These are phyloP conservation scores for Tanytarsus gracilentus DNA, from an alignment of 2,888 invertebrate genomes.

Conservation along the genomic window DNA sequence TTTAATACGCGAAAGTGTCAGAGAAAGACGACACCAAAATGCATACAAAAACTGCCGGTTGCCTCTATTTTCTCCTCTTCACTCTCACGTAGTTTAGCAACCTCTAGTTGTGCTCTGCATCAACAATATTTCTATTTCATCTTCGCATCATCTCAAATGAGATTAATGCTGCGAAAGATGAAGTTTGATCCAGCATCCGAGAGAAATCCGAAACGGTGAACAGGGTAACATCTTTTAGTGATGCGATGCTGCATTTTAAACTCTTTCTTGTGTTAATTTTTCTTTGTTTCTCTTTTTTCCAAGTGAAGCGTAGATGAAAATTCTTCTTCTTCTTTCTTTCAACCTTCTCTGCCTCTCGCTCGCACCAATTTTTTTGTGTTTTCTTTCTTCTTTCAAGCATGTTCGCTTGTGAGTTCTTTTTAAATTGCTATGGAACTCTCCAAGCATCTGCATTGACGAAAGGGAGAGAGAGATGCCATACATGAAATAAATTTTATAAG, in stretches of 20 bases:
- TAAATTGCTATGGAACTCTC: background rate
- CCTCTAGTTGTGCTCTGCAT: no score
- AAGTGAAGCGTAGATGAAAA: background rate
- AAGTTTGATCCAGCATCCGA: conserved; percentile 27
- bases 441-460: no score
- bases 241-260: background rate
- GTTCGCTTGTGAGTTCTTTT: background rate
- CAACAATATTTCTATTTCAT: no score
- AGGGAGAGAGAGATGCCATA: no score
- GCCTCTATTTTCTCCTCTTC: no score
- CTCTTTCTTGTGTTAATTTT: background rate
- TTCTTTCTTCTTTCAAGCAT: background rate
- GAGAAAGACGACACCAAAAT: conserved; percentile 1
- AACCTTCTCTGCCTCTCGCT: background rate
- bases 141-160: background rate
- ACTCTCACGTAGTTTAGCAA: no score
- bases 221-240: conserved; percentile 18
- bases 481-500: no score
- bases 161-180: conserved; percentile 7
- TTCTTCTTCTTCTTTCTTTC: background rate
- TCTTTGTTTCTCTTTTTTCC: conserved; percentile 7
- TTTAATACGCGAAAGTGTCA: no score
- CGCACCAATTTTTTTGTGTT: background rate
- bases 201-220: conserved; percentile 18
- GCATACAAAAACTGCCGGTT: no score